These are phyloP conservation scores for Gobio occitaniae DNA, from an alignment of 2,797 vertebrate species.

Conservation along the genomic window DNA sequence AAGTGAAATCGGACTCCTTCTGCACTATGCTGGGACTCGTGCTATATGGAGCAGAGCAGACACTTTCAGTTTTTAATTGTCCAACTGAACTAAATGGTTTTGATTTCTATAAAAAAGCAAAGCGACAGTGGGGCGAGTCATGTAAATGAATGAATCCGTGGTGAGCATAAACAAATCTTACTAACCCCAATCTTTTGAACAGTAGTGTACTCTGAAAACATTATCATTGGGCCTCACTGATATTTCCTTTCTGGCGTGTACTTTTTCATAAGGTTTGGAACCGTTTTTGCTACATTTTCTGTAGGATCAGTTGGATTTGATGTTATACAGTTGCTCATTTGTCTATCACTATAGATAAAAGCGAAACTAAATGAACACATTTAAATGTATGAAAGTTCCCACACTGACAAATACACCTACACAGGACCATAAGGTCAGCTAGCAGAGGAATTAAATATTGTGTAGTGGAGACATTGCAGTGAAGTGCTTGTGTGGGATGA, in stretches of 20 bases:
- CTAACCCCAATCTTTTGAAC: not conserved
- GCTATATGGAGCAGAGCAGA: no score
- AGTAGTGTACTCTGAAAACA: not conserved
- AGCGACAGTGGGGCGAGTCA: no score
- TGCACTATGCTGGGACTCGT: no score
- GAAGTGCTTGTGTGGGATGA: not conserved
- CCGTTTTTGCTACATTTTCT: not conserved
- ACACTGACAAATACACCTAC: not conserved
- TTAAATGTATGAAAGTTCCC: not conserved
- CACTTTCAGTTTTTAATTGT: no score
- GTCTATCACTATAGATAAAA: not conserved
- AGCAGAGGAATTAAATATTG: not conserved
- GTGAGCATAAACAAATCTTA: not conserved
- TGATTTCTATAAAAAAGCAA: no score
- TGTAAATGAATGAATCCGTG: not conserved
- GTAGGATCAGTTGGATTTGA: not conserved
- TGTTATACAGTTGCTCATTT: not conserved
- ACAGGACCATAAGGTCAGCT: not conserved
- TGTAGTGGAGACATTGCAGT: conserved; percentile 9
- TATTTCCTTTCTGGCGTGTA: not conserved
- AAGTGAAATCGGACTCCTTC: no score
- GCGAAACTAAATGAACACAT: not conserved
- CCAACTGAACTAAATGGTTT: no score
- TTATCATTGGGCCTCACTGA: not conserved
- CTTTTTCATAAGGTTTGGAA: not conserved